These are phyloP conservation scores for Mungos mungo DNA, from an alignment of 2,113 vertebrate genomes.

Conservation along the genomic window DNA sequence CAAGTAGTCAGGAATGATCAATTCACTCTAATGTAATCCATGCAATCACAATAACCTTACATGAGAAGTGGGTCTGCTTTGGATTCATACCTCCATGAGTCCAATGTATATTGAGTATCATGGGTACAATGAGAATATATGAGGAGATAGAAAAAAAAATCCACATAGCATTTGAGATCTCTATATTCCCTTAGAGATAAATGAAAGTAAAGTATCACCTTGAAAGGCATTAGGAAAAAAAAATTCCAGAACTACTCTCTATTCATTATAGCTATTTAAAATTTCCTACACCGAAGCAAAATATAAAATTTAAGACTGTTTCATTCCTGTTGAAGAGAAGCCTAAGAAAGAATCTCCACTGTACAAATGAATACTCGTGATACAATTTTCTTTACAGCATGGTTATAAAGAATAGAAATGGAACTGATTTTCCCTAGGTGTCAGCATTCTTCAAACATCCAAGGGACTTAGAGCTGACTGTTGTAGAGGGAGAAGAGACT, in stretches of 20 bases:
- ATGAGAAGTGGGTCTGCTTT: neutral
- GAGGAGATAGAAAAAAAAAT: slow-evolving; percentile 36
- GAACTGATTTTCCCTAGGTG: neutral
- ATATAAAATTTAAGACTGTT: slow-evolving; percentile 54
- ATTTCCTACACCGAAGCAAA: slow-evolving; percentile 39
- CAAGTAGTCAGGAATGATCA: neutral
- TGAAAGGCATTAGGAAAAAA: slow-evolving; percentile 53
- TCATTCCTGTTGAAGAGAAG: slow-evolving; percentile 12
- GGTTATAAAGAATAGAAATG: slow-evolving; percentile 41
- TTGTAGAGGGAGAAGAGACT: slow-evolving; percentile 23
- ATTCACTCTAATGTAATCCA: neutral
- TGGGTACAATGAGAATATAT: neutral
- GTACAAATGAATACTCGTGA: neutral
- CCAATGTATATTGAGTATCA: neutral
- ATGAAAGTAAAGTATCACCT: slow-evolving; percentile 47
- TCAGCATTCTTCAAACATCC: slow-evolving; percentile 41
- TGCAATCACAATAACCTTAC: neutral
- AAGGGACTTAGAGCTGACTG: neutral
- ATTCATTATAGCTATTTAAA: slow-evolving; percentile 50
- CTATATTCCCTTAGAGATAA: neutral
- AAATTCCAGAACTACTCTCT: slow-evolving; percentile 43
- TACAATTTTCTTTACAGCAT: slow-evolving; percentile 36
- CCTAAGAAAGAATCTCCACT: slow-evolving; percentile 31
- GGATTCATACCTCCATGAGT: neutral
- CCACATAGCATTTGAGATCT: neutral